Evolutionary conservation across 2,888 invertebrate species (phyloP), one percentile per base, ranked within the genome.

Genomic region (Lasioglossum pauxillum): DNA sequence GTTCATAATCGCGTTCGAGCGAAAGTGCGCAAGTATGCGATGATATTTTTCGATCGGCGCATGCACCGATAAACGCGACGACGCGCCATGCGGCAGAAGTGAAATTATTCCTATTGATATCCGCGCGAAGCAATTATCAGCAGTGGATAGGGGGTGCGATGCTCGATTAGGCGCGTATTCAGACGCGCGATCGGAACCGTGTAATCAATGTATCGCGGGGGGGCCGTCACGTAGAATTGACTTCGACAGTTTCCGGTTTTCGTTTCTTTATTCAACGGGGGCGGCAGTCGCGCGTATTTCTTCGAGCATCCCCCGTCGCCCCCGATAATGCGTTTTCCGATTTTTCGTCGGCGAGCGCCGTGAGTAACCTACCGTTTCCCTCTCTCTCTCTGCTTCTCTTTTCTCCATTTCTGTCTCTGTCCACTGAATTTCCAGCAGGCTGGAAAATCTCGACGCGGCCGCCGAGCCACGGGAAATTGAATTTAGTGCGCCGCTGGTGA

Each of bases 251-350:
- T 81, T 75, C 75, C 78, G 57, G 53, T 75, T 77, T 78, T 69
- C 74, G 71, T 82, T 72, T 78, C 67, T 75, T 78, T 64, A 41
- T 72, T 53, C 72, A 4, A 44, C 78, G 31, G n/a, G 49, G 49
- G 23, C 31, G 38, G 35, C 44, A 23, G 46, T 35, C 53, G 46
- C 75, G 79, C 76, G 78, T 73, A 75, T 75, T 82, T 82, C 84
- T 81, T 72, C 78, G 77, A 80, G 71, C 69, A 79, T 60, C 41
- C 67, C 38, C 53, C 38, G 23, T 12, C 69, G 10, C 8, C 76
- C n/a, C n/a, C 77, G 73, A 89, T 89, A 89, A 89, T 88, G 82
- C 80, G 64, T 82, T 89, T 89, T 87, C 82, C 82, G 78, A 84
- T 89, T 87, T 89, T 85, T 80, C 89, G 31, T 49, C 71, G 35